A percentile compares a stretch with the other conserved stretches of the same genome.
These are phyloP conservation scores for Lathamus discolor DNA, from an alignment of 2,113 vertebrate species.

Conservation along the genomic window DNA sequence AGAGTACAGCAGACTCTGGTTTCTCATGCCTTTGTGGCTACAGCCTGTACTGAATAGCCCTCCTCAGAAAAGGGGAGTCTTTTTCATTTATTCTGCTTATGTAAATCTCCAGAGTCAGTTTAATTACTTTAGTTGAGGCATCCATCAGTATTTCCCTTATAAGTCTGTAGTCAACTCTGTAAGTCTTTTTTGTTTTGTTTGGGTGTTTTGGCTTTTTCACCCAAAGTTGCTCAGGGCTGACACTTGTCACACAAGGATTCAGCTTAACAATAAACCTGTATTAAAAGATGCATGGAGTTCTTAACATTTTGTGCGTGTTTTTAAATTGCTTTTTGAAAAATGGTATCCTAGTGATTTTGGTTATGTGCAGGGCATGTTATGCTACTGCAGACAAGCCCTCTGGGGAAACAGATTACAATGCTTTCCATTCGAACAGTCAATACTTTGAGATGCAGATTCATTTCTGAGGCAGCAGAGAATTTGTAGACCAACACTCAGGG, in stretches of 20 bases:
- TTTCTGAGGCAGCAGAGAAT: neutral
- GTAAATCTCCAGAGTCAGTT: neutral
- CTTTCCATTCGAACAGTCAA: neutral
- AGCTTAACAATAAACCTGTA: neutral
- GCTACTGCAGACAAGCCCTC: neutral
- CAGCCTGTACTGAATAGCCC: neutral
- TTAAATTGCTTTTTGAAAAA: neutral
- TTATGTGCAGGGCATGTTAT: neutral
- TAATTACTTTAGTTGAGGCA: neutral
- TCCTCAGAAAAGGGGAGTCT: neutral
- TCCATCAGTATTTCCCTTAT: neutral
- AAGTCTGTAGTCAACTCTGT: neutral
- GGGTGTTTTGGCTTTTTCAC: neutral
- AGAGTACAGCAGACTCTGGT: neutral
- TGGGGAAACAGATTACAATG: neutral
- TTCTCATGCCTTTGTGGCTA: neutral
- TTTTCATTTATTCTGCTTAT: neutral
- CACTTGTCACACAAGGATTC: neutral
- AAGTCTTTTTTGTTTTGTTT: neutral
- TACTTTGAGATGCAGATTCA: neutral
- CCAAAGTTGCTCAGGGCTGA: neutral
- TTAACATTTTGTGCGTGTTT: neutral
- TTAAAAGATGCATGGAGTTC: neutral
- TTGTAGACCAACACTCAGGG: rapidly evolving
- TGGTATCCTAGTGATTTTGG: neutral